Evolutionary conservation across 53 echinoderm and acorn worm genomes (phyloP).

Genomic region (Paracentrotus lividus): DNA sequence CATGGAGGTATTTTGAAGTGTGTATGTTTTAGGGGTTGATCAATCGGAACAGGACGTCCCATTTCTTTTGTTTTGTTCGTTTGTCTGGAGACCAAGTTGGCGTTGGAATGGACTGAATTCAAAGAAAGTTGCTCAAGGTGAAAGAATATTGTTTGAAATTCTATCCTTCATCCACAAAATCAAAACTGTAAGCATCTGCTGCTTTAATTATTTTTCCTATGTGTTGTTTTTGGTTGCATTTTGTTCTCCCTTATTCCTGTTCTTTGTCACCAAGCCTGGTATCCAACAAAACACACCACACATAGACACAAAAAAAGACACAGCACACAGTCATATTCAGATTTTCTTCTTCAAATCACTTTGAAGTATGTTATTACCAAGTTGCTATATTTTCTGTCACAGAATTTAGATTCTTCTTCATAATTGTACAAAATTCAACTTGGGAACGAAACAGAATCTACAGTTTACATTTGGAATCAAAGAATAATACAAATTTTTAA

Average conservation of each 20-base stretch:
- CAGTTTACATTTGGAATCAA: slow-evolving; percentile 23
- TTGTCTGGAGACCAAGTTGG: slow-evolving; percentile 70
- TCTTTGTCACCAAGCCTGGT: slow-evolving; percentile 65
- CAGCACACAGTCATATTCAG: background rate
- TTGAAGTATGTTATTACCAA: slow-evolving; percentile 4
- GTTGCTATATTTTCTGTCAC: background rate
- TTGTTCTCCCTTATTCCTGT: background rate
- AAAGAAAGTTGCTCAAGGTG: background rate
- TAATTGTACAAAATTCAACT: slow-evolving; percentile 44
- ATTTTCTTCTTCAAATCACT: slow-evolving; percentile 12
- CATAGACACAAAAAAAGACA: slow-evolving; percentile 60
- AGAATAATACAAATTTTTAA: slow-evolving; percentile 21
- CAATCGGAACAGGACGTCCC: background rate
- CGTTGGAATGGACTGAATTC: slow-evolving; percentile 32
- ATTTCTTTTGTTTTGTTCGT: background rate
- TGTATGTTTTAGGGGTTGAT: background rate
- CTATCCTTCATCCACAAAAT: background rate
- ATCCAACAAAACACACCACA: slow-evolving; percentile 65
- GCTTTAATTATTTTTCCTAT: background rate
- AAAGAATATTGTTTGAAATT: background rate
- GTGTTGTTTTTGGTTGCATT: too few relatives aligned
- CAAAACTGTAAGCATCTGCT: background rate
- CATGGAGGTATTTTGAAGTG: slow-evolving; percentile 59
- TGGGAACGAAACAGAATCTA: slow-evolving; percentile 1
- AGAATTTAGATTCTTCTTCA: slow-evolving; percentile 30